Conservation (phyloP, 2,888 invertebrate species). For the Meliscaeva auricollis region DNA sequence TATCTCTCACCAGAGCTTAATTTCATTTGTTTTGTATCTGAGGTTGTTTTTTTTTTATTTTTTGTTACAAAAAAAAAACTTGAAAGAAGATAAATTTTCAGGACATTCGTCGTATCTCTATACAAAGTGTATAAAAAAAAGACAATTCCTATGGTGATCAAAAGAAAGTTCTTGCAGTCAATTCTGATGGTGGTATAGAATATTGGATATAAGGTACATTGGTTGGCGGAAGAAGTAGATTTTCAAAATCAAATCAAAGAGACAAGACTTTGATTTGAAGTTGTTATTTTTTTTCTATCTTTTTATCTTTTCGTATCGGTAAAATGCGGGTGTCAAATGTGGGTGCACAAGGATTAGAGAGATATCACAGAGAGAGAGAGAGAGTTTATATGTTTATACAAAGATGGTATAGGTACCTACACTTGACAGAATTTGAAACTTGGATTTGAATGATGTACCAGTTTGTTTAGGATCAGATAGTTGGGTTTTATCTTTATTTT, state of each 20-base stretch:
- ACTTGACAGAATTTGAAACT: slow-evolving; percentile 37
- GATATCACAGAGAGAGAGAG: not conserved
- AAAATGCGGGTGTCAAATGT: slow-evolving; percentile 71
- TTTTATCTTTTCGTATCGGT: slow-evolving; percentile 22
- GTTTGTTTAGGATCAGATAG: slow-evolving; percentile 39
- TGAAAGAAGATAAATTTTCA: slow-evolving; percentile 61
- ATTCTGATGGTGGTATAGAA: slow-evolving; percentile 36
- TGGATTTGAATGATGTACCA: slow-evolving; percentile 47
- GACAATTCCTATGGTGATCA: slow-evolving; percentile 68
- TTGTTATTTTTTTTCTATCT: slow-evolving; percentile 24
- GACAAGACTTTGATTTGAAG: slow-evolving; percentile 65
- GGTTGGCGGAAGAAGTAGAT: slow-evolving; percentile 31
- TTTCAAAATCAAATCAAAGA: slow-evolving; percentile 67
- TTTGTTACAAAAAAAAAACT: slow-evolving; percentile 14
- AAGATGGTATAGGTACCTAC: not conserved
- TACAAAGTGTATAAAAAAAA: slow-evolving; percentile 19
- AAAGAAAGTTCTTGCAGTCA: slow-evolving; percentile 68
- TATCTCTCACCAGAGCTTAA: slow-evolving; percentile 62
- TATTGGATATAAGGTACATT: not conserved
- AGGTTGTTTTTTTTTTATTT: slow-evolving; percentile 41
- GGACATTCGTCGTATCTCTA: slow-evolving; percentile 17
- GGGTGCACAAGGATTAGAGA: slow-evolving; percentile 48
- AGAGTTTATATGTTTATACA: not conserved
- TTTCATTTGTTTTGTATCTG: slow-evolving; percentile 71
- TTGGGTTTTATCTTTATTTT: slow-evolving; percentile 13